Evolutionary conservation across 1,140 invertebrate genomes (phyloP), one percentile per base, ranked within the genome.

Genomic region (Lepidurus arcticus): DNA sequence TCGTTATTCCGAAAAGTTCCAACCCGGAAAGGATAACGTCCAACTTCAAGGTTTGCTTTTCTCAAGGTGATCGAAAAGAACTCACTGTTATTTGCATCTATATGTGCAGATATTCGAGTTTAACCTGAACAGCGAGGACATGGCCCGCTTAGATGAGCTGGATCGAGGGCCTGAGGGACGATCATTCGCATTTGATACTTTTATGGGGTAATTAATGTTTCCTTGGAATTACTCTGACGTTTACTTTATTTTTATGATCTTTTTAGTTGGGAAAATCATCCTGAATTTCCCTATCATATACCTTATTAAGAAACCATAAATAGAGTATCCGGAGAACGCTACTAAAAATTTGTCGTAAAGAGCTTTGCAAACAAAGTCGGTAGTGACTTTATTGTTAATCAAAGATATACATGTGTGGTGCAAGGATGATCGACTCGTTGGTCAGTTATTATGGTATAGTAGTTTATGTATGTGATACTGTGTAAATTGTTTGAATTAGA

Each of bases 121-220:
- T 82, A 82, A 85, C 76, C 81, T 91, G 16, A 85, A 80, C 9
- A 80, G 84, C 16, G 84, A 87, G 3, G 89, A 90, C 74, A 85
- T 90, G 81, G 80, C 85, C 26, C 73, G 81, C 26, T 79, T 91
- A n/a, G 84, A 86, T 79, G 79, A 73, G 1, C 82, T 90, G 47
- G 90, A 94, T 81, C 85, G 87, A 81, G 90, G 89, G n/a, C 82
- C 84, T 77, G 78, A 82, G 11, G 89, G 87, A 43, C 85, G 90
- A 45, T 87, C 92, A 8, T 88, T 91, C 81, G 88, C 91, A 83
- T 92, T 92, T 77, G 79, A 86, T 24, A 89, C 88, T 81, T 80
- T 80, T 24, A 79, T 44, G 74, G 79, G 79, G 79, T 78, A 78
- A 73, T 73, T 78, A 11, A 9, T 0, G 16, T 78, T 73, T 78